Base-by-base conservation (phyloP, 2,797 vertebrate species). In the Spondyliosoma cantharus region DNA sequence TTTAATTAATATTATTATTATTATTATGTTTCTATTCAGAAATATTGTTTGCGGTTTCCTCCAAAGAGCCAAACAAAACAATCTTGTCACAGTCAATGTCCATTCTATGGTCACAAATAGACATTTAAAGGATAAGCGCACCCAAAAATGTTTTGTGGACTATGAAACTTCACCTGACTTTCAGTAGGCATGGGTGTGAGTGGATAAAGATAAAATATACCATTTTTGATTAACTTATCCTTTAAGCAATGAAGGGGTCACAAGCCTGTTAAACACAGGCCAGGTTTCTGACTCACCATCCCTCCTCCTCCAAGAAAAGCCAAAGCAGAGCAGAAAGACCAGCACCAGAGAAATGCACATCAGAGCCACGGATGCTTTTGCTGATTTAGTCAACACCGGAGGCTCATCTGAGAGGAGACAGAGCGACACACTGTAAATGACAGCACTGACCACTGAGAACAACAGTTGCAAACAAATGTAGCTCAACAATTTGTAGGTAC, bases 331-430 rank as follows among this genome's bases (percentile, higher is more conserved):
- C 87, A 96, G 90, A 81, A 95, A 90, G 53, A 95, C 93, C 46
- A 96, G 90, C 9, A 95, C 93, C 46, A 96, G 74, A n/a, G 95
- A 96, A 67, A 96, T 96, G 20, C 93, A 92, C 95, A 96, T 95
- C 90, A 96, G 83, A 3, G 95, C 93, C 66, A 95, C 94, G 0
- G 94, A 94, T 2, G 95, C 95, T 90, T 96, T 96, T 53, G 95
- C 95, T 3, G 95, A 92, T 77, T 95, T 96, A 1, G 83, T 95
- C 78, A 96, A 76, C 22, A 93, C 90, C 1, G 86, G 87, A 19
- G 90, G 29, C 42, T 90, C 88, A 48, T 85, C 95, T 95, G 74
- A 54, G 56, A 65, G 67, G 13, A 42, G 62, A 57, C 19, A 76
- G 4, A 50, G 6, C 15, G 7, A 71, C n/a, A 58, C 54, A 8